Base-by-base conservation (phyloP, 2,797 vertebrate species). In the Tokudaia muenninki region DNA sequence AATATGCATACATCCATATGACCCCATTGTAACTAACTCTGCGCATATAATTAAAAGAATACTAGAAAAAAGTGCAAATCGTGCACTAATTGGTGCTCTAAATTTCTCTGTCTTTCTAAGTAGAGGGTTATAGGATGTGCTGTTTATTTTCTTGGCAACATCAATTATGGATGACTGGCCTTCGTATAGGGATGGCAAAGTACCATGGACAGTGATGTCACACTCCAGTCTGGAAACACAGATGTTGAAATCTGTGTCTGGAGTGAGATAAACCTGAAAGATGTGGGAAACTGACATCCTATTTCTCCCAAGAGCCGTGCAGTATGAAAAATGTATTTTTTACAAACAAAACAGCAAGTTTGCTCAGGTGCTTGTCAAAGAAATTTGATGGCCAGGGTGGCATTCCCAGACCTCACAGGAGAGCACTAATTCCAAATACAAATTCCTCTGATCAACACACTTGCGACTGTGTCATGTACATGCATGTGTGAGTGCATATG, bases 11-110 rank as follows among this genome's bases (percentile, higher is more conserved):
- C 19, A 31, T 24, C 29, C 57, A 75, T 19, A 92, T 19, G 29
- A 83, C 26, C 22, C 19, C 34, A 52, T 94, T 95, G 41, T 86
- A 67, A 91, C 31, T 72, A 89, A 65, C 65, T 83, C 55, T 89
- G 4, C 79, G 29, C 41, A 10, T 13, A 41, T 59, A 61, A 93
- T 61, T 77, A 67, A 88, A 88, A 74, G 8, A 90, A 29, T 14
- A 10, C 29, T n/a, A 57, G 26, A 19, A 59, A 90, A 86, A 67
- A 52, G 9, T 16, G 55, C 29, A 95, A 37, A 6, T 41, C 19
- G 17, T 83, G 61, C 24, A 22, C 24, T 89, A 77, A 88, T 1
- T n/a, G 19, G 47, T 21, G 22, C 26, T 13, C 61, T 26, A 61
- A 13, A 80, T 10, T 34, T 83, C 31, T 65, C 21, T 29, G 37